Evolutionary conservation across 1,140 invertebrate genomes (phyloP).

Genomic region (Lamellibrachia luymesi): DNA sequence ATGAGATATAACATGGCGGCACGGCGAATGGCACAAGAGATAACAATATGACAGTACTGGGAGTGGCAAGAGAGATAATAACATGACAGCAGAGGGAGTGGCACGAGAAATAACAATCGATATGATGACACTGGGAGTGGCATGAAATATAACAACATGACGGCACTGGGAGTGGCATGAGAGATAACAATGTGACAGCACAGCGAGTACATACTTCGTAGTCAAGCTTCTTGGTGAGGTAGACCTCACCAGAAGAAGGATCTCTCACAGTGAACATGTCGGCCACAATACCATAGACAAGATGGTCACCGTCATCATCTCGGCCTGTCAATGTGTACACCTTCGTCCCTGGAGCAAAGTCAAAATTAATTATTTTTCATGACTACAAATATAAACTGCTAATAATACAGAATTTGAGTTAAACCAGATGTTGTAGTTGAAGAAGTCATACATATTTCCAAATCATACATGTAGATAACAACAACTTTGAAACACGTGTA

Average conservation of each 20-base stretch:
- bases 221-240: not conserved
- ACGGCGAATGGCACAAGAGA: too few species aligned
- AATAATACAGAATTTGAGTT: not conserved
- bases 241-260: not conserved
- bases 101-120: too few species aligned
- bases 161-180: too few species aligned
- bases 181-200: too few species aligned
- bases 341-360: not conserved
- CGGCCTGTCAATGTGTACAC: not conserved
- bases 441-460: not conserved
- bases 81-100: too few species aligned
- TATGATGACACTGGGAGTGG: too few species aligned
- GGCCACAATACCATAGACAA: not conserved
- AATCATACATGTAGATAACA: not conserved
- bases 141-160: too few species aligned
- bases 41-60: too few species aligned
- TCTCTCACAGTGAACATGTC: slow-evolving; percentile 8
- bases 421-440: not conserved
- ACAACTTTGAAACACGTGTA: not conserved
- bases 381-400: not conserved
- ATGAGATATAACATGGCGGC: too few species aligned
- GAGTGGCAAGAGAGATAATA: too few species aligned
- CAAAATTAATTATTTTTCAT: not conserved
- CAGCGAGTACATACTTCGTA: not conserved
- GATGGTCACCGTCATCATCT: not conserved